phyloP scores from a whole-genome alignment of 2,888 invertebrate species.

The Metellina segmentata region DNA sequence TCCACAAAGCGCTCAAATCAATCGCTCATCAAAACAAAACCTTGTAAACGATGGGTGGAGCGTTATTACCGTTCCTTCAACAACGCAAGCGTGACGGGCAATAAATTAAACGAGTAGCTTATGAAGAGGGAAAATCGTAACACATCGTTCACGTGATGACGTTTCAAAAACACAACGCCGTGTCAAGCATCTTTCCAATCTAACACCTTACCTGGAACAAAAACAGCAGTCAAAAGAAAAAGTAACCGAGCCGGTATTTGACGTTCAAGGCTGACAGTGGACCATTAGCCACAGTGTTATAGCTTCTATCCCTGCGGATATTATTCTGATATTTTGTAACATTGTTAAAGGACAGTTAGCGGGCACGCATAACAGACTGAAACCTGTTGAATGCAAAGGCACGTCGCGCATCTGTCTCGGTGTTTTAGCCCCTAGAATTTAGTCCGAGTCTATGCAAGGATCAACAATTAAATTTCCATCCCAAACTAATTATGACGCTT shows the following conservation, averaged over 20 bases:
- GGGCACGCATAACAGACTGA: no score
- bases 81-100: slow-evolving; percentile 5
- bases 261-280: slow-evolving; percentile 50
- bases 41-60: background rate
- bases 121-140: background rate
- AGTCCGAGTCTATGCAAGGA: no score
- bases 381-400: no score
- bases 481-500: no score
- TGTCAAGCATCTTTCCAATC: slow-evolving; percentile 9
- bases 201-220: background rate
- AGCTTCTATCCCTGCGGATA: background rate
- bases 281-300: slow-evolving; percentile 21
- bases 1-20: background rate
- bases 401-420: no score
- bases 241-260: slow-evolving; percentile 27
- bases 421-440: no score
- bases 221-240: slow-evolving; percentile 5
- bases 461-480: no score
- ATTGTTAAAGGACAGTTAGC: no score
- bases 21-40: background rate
- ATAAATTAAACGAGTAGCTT: background rate
- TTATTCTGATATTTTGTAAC: background rate
- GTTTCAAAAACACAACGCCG: background rate
- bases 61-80: background rate
- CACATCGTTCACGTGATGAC: background rate